Percentiles rank a stretch among this genome's conserved stretches.
These are phyloP conservation scores for Lepetodrilus schrolli DNA, from an alignment of 2,888 invertebrate species.

Conservation along the genomic window DNA sequence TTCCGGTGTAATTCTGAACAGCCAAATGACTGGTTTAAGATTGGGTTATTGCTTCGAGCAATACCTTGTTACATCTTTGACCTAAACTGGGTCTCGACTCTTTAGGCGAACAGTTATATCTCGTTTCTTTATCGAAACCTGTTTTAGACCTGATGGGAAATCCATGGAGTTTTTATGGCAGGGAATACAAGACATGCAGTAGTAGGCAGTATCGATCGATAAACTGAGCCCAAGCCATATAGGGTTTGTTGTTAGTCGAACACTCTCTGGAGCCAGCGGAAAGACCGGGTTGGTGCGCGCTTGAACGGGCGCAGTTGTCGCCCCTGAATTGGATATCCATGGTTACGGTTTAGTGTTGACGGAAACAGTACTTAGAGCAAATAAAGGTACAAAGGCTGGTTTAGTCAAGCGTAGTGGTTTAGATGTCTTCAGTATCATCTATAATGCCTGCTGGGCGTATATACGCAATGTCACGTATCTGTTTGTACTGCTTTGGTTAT, in stretches of 20 bases:
- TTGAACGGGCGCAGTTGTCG: constrained; percentile 3
- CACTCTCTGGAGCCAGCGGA: too few species aligned
- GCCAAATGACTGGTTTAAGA: too few species aligned
- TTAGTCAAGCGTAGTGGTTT: neutral
- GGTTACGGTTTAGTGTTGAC: constrained; percentile 21
- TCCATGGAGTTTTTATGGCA: constrained; percentile 12
- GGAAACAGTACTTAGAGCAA: neutral
- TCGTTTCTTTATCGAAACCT: neutral
- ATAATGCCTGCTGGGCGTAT: too few species aligned
- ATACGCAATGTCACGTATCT: too few species aligned
- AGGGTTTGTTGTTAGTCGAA: neutral
- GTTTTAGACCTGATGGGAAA: neutral
- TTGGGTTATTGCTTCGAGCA: too few species aligned
- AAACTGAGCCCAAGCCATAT: neutral
- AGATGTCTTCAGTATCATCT: too few species aligned
- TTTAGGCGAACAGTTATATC: too few species aligned
- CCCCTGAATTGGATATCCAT: constrained; percentile 21
- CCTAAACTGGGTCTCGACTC: too few species aligned
- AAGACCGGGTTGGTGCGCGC: neutral
- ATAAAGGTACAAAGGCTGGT: neutral
- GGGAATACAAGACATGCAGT: neutral
- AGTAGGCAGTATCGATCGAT: neutral
- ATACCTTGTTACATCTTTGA: too few species aligned
- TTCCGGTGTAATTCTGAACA: too few species aligned
- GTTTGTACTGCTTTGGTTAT: too few species aligned